phyloP scores from a whole-genome alignment of 92 coral and sea anemone genomes.

The Desmophyllum pertusum region DNA sequence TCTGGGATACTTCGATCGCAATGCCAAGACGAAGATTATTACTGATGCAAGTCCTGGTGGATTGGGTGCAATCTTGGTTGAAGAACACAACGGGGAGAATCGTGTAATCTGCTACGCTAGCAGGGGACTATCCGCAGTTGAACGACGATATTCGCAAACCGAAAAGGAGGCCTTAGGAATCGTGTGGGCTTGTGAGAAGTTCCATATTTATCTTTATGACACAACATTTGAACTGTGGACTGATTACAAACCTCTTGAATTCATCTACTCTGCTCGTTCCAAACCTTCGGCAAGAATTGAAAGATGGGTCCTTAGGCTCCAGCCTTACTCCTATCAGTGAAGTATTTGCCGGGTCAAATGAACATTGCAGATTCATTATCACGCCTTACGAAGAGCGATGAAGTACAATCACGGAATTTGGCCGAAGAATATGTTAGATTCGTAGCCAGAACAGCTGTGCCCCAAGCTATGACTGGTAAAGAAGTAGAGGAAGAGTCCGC shows the following conservation, averaged over 20 bases:
- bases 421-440: constrained; percentile 57
- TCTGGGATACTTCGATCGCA: constrained; percentile 30
- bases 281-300: constrained; percentile 40
- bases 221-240: constrained; percentile 33
- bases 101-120: constrained; percentile 53
- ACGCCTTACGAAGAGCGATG: constrained; percentile 21
- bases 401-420: constrained; percentile 29
- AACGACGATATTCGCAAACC: constrained; percentile 35
- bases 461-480: constrained; percentile 44
- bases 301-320: constrained; percentile 42
- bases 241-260: constrained; percentile 43
- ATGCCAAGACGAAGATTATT: constrained; percentile 47
- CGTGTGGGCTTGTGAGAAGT: constrained; percentile 29
- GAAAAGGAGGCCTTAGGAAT: constrained; percentile 36
- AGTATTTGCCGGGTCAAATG: constrained; percentile 37
- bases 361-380: constrained; percentile 35
- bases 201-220: constrained; percentile 40
- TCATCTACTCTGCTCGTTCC: constrained; percentile 28
- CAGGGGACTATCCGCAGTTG: constrained; percentile 47
- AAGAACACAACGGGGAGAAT: constrained; percentile 39
- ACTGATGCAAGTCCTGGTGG: constrained; percentile 71
- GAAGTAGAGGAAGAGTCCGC: constrained; percentile 40
- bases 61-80: constrained; percentile 46
- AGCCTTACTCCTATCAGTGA: constrained; percentile 28
- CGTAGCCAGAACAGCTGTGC: constrained; percentile 57